Evolutionary conservation across 1,140 invertebrate species (phyloP), one percentile per base, ranked within the genome.

Genomic region (Epicauta chinensis): DNA sequence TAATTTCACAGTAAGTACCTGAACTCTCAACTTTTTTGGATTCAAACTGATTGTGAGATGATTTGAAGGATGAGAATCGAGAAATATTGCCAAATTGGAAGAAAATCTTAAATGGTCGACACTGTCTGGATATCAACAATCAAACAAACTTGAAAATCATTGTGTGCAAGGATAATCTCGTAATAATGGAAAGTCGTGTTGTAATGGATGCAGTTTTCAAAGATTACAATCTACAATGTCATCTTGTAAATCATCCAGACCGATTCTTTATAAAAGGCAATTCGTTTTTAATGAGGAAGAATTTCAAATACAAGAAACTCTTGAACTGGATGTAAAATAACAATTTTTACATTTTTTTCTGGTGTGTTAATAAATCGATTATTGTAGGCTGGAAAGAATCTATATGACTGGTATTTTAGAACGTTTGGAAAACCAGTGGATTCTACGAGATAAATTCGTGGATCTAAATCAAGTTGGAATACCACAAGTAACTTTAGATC

Each of bases 181-280:
- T 65, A 10, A 46, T 69, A 14, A 48, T 69, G 16, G 67, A 69
- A 47, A 65, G 55, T 42, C 51, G 60, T 42, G 58, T 64, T 16
- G 46, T 66, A 11, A 61, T 67, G 60, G 14, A 58, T 0, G 43
- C 55, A 10, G 48, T 61, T 2, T 51, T 61, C 23, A 55, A 59
- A 30, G 39, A 51, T n/a, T 47, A 48, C 37, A 41, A 43, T 9
- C 14, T 63, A 37, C 15, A 31, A n/a, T 69, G 67, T 38, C 29
- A 51, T 11, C 43, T 67, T 11, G 35, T 53, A n/a, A 36, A 44
- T 16, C 12, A 39, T 40, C 45, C 56, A 30, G 42, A 40, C 3
- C 57, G 53, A 41, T 63, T 61, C 51, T 68, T 66, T 51, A 13
- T 32, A 9, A 55, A 38, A 17, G 58, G 56, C 14, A 67, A 67